phyloP scores from a whole-genome alignment of 2,113 vertebrate species.

The Calypte anna region DNA sequence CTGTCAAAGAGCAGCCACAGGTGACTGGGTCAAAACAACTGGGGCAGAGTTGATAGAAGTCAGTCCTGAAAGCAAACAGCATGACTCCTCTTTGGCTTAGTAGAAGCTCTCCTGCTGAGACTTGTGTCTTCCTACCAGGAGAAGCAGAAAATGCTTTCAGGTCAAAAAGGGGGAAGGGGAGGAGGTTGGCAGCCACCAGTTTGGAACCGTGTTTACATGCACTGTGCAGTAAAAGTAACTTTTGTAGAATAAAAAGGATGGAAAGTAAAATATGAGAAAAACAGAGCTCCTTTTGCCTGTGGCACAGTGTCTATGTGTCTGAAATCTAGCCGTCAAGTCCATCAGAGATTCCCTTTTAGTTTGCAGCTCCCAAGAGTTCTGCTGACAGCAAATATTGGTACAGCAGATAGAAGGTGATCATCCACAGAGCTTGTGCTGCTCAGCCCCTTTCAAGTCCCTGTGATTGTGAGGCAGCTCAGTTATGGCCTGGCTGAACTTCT shows the following conservation, averaged over 20 bases:
- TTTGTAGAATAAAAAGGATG: neutral
- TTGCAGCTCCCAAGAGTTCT: neutral
- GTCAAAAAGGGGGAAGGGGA: neutral
- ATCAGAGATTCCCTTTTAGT: neutral
- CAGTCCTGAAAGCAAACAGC: constrained; percentile 65
- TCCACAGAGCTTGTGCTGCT: neutral
- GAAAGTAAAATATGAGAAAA: neutral
- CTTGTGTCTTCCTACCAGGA: constrained; percentile 60
- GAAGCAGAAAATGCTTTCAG: neutral
- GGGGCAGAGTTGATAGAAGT: constrained; percentile 64
- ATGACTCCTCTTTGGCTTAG: neutral
- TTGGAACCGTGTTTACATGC: neutral
- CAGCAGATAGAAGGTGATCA: neutral
- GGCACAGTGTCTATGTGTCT: neutral
- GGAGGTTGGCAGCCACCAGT: neutral
- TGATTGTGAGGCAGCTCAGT: neutral
- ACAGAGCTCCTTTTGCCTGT: neutral
- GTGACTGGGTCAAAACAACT: constrained; percentile 61
- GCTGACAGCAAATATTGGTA: rapidly evolving
- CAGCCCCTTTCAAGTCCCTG: rapidly evolving
- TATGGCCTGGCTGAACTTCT: neutral
- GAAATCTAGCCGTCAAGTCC: neutral
- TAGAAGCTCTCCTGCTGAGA: constrained; percentile 74
- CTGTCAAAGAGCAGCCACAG: constrained; percentile 79
- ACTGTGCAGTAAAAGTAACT: rapidly evolving